Percentiles rank a stretch among this genome's conserved stretches.
Evolutionary conservation across 2,888 invertebrate species (phyloP).

Genomic region (Neocrepidodera transversa): DNA sequence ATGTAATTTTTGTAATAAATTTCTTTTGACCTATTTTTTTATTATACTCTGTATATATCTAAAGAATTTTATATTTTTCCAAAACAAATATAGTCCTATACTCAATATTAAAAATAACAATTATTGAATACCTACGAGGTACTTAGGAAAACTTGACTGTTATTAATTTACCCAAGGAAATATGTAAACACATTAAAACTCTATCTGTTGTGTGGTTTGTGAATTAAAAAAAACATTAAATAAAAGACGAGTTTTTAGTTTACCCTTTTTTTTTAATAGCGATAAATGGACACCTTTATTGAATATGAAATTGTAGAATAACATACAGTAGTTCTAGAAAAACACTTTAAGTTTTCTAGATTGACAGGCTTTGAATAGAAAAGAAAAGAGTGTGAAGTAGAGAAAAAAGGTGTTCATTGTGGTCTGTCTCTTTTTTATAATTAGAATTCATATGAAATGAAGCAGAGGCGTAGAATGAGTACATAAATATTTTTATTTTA

Average conservation of each 20-base stretch:
- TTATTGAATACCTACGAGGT: neutral
- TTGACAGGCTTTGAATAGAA: neutral
- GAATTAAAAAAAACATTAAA: conserved; percentile 11
- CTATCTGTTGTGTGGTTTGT: neutral
- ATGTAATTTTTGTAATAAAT: too few relatives aligned
- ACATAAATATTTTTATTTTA: too few relatives aligned
- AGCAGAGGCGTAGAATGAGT: neutral
- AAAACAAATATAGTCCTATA: neutral
- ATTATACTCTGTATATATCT: too few relatives aligned
- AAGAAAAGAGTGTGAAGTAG: neutral
- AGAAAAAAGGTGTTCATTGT: neutral
- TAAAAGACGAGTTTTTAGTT: neutral
- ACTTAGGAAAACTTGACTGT: neutral
- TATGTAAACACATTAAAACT: conserved; percentile 11
- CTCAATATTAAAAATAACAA: neutral
- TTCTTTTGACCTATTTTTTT: too few relatives aligned
- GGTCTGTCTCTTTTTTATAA: neutral
- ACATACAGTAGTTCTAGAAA: conserved; percentile 1
- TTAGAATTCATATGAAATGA: neutral
- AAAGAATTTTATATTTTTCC: too few relatives aligned
- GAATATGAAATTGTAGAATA: conserved; percentile 11
- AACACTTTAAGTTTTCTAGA: conserved; percentile 3
- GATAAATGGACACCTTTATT: neutral
- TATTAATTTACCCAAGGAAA: neutral
- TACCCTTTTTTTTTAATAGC: neutral